phyloP scores from a whole-genome alignment of 2,797 vertebrate species.

The Argya squamiceps region DNA sequence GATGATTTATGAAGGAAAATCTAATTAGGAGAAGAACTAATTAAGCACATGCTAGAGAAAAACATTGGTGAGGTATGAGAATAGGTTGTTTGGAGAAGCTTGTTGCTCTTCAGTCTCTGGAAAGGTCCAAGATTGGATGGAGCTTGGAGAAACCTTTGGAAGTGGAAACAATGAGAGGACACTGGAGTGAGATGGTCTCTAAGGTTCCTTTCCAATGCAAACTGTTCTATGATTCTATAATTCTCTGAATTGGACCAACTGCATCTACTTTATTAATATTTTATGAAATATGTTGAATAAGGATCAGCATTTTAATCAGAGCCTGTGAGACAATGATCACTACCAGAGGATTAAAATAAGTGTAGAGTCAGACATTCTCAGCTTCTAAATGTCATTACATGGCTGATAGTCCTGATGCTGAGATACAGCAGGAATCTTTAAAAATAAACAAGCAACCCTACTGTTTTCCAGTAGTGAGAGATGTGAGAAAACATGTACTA shows the following conservation, averaged over 20 bases:
- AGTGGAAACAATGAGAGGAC: neutral
- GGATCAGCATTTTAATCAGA: neutral
- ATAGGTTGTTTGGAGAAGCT: neutral
- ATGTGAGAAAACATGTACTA: neutral
- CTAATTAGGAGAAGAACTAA: neutral
- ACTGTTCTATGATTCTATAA: neutral
- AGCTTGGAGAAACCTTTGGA: neutral
- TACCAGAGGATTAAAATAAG: fast-evolving
- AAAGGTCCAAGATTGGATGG: neutral
- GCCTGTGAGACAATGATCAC: neutral
- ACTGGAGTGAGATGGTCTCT: neutral
- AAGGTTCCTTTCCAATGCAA: neutral
- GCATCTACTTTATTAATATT: neutral
- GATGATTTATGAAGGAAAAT: neutral
- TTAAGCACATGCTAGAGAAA: neutral
- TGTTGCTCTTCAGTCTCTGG: neutral
- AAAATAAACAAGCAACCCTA: neutral
- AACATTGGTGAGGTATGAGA: fast-evolving
- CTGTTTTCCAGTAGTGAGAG: neutral
- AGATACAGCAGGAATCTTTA: neutral
- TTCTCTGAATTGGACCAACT: neutral
- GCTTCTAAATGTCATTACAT: neutral
- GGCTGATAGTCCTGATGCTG: neutral
- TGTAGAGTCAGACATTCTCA: neutral
- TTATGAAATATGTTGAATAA: neutral